phyloP scores from a whole-genome alignment of 2,888 invertebrate species.

The Troides helena region DNA sequence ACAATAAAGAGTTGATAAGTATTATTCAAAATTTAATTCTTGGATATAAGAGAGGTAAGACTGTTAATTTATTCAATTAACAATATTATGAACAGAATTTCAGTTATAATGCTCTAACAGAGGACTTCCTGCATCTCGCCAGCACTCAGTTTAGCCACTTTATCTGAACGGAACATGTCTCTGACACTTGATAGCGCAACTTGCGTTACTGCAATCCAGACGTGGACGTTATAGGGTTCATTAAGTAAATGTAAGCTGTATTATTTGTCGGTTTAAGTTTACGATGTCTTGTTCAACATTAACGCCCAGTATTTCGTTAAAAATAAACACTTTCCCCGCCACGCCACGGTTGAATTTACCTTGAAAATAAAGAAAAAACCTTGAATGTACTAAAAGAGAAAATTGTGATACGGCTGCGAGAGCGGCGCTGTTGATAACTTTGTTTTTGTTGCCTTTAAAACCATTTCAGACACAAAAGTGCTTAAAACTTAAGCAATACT shows the following conservation, averaged over 20 bases:
- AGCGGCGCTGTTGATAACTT: slow-evolving; percentile 52
- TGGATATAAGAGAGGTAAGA: background rate
- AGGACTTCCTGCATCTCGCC: slow-evolving; percentile 53
- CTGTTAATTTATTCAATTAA: slow-evolving; percentile 9
- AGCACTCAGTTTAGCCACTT: slow-evolving; percentile 69
- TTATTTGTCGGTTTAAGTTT: slow-evolving; percentile 34
- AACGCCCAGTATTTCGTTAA: slow-evolving; percentile 40
- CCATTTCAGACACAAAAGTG: slow-evolving; percentile 15
- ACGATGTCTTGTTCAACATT: slow-evolving; percentile 31
- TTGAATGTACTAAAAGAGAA: slow-evolving; percentile 38
- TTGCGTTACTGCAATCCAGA: slow-evolving; percentile 56
- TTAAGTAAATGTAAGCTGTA: slow-evolving; percentile 45
- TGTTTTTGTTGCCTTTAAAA: slow-evolving; percentile 52
- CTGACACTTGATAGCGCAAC: slow-evolving; percentile 64
- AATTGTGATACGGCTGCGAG: slow-evolving; percentile 54
- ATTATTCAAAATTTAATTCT: background rate
- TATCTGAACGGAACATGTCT: slow-evolving; percentile 58
- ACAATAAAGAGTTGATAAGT: background rate
- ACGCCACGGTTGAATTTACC: slow-evolving; percentile 50
- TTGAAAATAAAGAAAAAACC: slow-evolving; percentile 43
- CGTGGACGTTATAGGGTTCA: slow-evolving; percentile 33
- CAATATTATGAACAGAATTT: slow-evolving; percentile 47
- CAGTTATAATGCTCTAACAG: slow-evolving; percentile 50
- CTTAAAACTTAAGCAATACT: slow-evolving; percentile 14
- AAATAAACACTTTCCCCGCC: slow-evolving; percentile 46